Evolutionary conservation across 2,113 vertebrate genomes (phyloP).

Genomic region (human): GRCh38 chr11:20596501-20597000

Average conservation of each 20-base stretch:
- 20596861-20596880: not conserved
- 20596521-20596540: constrained; percentile 63
- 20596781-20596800: not conserved
- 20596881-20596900: not conserved
- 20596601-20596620: constrained; percentile 97
- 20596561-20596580: constrained; percentile 61
- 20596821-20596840: not conserved
- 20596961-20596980: not conserved
- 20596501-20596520: not conserved
- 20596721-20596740: constrained; percentile 66
- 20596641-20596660: constrained; percentile 83
- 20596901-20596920: not conserved
- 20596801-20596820: not conserved
- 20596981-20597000: not conserved
- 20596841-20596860: not conserved
- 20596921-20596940: not conserved
- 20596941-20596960: not conserved
- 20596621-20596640: constrained; percentile 89
- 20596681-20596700: constrained; percentile 80
- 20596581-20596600: constrained; percentile 93
- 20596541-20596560: constrained; percentile 68
- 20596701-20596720: constrained; percentile 76
- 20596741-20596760: not conserved
- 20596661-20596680: constrained; percentile 85
- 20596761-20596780: not conserved